Conservation (phyloP, 2,113 vertebrate species). For the Myotis yumanensis region DNA sequence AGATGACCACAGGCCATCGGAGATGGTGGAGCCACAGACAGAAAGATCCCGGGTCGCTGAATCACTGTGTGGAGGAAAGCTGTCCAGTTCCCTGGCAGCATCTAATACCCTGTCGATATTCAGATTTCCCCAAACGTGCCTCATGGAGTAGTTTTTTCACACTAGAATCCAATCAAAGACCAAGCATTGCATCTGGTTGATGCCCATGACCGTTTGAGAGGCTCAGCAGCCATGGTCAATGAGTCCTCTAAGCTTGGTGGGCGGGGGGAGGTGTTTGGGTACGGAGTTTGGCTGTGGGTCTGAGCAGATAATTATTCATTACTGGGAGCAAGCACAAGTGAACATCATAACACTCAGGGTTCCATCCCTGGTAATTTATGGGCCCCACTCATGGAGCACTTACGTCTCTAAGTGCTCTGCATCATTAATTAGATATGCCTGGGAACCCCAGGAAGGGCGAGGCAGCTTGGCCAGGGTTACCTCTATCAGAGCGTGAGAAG, state of each 20-base stretch:
- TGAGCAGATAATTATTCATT: slow-evolving; percentile 56
- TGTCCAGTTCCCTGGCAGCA: neutral
- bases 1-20: neutral
- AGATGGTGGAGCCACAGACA: neutral
- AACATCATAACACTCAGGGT: neutral
- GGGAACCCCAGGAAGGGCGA: neutral
- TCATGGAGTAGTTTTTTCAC: neutral
- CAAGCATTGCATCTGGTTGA: neutral
- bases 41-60: neutral
- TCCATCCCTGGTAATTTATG: slow-evolving; percentile 40
- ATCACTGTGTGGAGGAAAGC: neutral
- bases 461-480: neutral
- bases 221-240: neutral
- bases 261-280: neutral
- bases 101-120: neutral
- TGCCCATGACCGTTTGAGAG: neutral
- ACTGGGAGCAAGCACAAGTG: slow-evolving; percentile 27
- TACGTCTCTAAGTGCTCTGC: slow-evolving; percentile 30
- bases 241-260: neutral
- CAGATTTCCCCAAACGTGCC: neutral
- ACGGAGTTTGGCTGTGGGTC: neutral
- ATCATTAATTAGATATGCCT: slow-evolving; percentile 19
- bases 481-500: neutral
- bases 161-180: neutral
- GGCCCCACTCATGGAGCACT: neutral